Percentiles rank a stretch among this genome's conserved stretches.
Conservation (phyloP, 2,797 vertebrate species). For the Merluccius polli region DNA sequence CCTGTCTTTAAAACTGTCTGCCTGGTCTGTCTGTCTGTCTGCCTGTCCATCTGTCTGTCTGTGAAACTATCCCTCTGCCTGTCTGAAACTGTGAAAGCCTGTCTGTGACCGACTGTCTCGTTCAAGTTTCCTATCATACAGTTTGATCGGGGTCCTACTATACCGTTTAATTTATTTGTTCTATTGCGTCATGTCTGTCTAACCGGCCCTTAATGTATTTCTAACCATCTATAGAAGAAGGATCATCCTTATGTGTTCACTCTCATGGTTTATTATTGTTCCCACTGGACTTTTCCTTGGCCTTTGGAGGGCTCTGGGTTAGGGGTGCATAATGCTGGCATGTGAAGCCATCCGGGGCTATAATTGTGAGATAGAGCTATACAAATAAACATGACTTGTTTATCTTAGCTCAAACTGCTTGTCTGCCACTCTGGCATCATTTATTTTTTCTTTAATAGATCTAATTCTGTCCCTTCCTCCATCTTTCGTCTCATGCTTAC, state of each 20-base stretch:
- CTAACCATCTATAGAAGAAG: not conserved
- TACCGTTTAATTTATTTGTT: not conserved
- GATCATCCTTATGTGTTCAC: not conserved
- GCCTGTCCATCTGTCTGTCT: constrained; percentile 43
- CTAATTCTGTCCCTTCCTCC: not conserved
- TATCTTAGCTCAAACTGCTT: not conserved
- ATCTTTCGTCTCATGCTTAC: not conserved
- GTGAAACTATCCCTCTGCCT: not conserved
- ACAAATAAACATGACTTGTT: not conserved
- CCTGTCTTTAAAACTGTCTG: not conserved
- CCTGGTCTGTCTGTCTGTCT: constrained; percentile 15
- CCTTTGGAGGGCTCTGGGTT: not conserved
- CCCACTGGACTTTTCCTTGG: not conserved
- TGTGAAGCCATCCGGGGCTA: not conserved
- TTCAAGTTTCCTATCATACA: not conserved
- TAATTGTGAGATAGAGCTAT: not conserved
- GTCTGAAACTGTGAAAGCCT: not conserved
- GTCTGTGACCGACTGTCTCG: not conserved
- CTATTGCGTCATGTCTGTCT: not conserved
- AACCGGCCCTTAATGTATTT: too few species aligned
- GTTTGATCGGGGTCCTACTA: not conserved
- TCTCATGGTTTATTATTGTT: constrained; percentile 1
- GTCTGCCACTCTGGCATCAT: not conserved
- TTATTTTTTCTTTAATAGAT: not conserved
- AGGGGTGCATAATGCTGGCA: constrained; percentile 1